Percentiles rank a stretch among this genome's conserved stretches.
These are phyloP conservation scores for Sapajus apella DNA, from an alignment of 2,113 vertebrate species.

Conservation along the genomic window DNA sequence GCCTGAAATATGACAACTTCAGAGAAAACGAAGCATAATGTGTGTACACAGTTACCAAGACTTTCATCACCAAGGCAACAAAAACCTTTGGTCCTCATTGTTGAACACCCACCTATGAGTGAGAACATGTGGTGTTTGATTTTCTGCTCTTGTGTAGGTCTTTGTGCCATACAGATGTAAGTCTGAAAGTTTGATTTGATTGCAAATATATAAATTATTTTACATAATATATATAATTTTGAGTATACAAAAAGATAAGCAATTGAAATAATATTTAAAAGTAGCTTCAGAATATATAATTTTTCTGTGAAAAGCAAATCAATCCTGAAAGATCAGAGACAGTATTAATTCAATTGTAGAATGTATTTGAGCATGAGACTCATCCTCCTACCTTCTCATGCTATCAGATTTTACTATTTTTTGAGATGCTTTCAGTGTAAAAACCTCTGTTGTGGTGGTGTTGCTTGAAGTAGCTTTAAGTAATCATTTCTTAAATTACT, in stretches of 20 bases:
- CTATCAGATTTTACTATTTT: background rate
- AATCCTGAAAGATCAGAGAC: background rate
- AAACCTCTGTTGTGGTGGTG: background rate
- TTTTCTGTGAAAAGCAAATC: background rate
- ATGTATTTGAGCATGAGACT: background rate
- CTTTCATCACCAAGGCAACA: background rate
- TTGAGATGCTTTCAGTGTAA: background rate
- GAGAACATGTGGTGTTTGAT: no score
- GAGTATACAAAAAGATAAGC: background rate
- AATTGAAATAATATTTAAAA: background rate
- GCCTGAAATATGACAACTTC: background rate
- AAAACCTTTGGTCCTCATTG: background rate
- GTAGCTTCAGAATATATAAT: background rate
- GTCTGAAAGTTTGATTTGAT: background rate
- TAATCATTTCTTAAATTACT: constrained; percentile 42
- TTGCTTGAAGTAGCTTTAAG: background rate
- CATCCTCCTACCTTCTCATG: background rate
- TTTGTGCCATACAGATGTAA: background rate
- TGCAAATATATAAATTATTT: background rate
- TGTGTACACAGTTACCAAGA: background rate
- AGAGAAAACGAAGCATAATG: background rate
- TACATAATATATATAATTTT: background rate
- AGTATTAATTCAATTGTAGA: background rate
- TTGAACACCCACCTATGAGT: no score
- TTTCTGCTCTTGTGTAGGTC: background rate